Base-by-base conservation (phyloP, 2,797 vertebrate genomes). In the Esox lucius region DNA sequence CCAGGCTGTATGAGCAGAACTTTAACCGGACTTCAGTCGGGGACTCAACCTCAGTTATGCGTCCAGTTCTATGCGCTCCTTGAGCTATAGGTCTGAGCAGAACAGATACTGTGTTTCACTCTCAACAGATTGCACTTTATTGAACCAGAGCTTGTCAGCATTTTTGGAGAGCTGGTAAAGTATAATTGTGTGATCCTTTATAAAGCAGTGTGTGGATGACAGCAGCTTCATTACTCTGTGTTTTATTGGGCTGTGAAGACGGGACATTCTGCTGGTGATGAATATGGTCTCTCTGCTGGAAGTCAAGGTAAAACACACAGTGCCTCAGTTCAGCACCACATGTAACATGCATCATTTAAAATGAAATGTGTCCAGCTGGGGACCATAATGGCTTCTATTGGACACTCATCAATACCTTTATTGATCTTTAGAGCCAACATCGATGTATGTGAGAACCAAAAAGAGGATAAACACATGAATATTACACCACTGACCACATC, bases 171-270 rank as follows among this genome's bases (percentile, higher is more conserved):
- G 91, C 91, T 93, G 90, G 91, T 94, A 92, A 94, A 93, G 91
- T 91, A 93, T 93, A 94, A 94, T 93, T 94, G 93, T 94, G 91
- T 93, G 93, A 94, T 95, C 89, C 92, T 94, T 95, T 94, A 94
- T 91, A 87, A 92, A 92, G 92, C 90, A 91, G 90, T 91, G 91
- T 90, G 83, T 86, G 84, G 89, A 82, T 94, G 93, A 94, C 91
- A 94, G 91, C 87, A 91, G 91, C 90, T 89, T 92, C 93, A 93
- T 93, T 93, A 92, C 92, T 94, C 91, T 89, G 89, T 86, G 80
- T 92, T 93, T 91, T 93, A 93, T 93, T 91, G 88, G 90, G 88
- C 90, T 90, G 90, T 91, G 90, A 90, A 73, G 69, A 90, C 83
- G 87, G 90, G 89, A 87, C 89, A 83, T 87, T 87, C 87, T 83